Conservation (phyloP, 2,113 vertebrate genomes). For the Balaeniceps rex region DNA sequence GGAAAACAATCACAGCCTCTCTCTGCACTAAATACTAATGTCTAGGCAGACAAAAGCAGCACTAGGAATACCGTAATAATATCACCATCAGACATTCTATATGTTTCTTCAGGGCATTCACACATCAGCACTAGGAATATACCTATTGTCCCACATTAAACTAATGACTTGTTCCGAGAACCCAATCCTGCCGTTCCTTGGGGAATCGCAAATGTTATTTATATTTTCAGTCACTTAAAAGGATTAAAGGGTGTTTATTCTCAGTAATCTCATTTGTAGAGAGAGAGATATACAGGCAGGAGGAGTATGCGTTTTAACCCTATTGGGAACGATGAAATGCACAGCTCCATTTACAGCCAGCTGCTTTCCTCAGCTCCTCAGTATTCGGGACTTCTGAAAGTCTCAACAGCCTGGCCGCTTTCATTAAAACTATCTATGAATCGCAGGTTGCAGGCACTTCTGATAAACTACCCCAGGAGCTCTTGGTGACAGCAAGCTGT, state of each 20-base stretch:
- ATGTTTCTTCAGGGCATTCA: constrained; percentile 8
- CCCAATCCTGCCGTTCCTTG: background rate
- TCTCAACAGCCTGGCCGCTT: background rate
- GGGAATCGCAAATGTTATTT: constrained; percentile 35
- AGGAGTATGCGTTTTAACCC: constrained; percentile 13
- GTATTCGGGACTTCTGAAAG: background rate
- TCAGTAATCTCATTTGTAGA: constrained; percentile 45
- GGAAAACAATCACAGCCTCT: background rate
- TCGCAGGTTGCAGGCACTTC: background rate
- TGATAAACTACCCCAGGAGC: constrained; percentile 8
- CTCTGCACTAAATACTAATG: constrained; percentile 49
- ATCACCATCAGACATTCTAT: background rate
- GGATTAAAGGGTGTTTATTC: constrained; percentile 53
- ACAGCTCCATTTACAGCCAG: background rate
- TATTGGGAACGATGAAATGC: background rate
- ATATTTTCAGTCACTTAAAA: constrained; percentile 39
- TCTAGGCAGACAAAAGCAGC: constrained; percentile 37
- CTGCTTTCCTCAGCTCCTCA: background rate
- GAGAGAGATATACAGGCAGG: background rate
- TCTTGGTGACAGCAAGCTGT: background rate
- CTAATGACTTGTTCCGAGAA: constrained; percentile 32
- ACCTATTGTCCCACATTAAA: constrained; percentile 34
- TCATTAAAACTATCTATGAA: background rate
- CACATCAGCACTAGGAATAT: background rate
- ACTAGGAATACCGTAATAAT: background rate